A percentile compares a stretch with the other conserved stretches of the same genome.
These are phyloP conservation scores for Drosophila bocqueti DNA, from an alignment of 1,140 invertebrate species.

Conservation along the genomic window DNA sequence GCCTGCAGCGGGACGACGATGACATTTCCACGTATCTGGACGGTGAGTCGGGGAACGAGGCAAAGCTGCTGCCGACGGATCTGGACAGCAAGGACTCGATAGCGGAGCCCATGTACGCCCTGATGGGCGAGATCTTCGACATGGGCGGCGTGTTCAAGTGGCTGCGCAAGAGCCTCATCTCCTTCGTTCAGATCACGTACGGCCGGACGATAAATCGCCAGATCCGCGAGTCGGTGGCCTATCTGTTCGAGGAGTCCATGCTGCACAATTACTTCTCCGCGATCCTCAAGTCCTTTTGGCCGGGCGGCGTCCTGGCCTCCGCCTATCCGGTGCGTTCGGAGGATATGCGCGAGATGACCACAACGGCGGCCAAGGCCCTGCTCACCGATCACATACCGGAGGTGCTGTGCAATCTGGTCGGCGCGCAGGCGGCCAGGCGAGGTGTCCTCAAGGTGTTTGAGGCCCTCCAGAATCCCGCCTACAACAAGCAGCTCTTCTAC, in stretches of 20 bases:
- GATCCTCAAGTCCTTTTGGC: constrained; percentile 95
- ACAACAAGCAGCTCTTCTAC: constrained; percentile 97
- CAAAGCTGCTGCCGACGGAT: constrained; percentile 85
- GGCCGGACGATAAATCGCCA: constrained; percentile 96
- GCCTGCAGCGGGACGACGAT: constrained; percentile 87
- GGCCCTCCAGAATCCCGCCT: constrained; percentile 92
- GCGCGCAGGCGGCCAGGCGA: constrained; percentile 92
- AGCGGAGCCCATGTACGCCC: constrained; percentile 93
- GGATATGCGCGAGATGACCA: constrained; percentile 89
- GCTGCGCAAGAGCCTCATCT: constrained; percentile 94
- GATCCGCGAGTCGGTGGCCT: constrained; percentile 94
- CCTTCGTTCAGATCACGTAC: constrained; percentile 96
- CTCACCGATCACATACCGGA: constrained; percentile 92
- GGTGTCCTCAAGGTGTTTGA: constrained; percentile 95
- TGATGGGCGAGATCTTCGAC: constrained; percentile 96
- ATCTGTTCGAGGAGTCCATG: constrained; percentile 96
- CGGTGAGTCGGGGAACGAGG: constrained; percentile 85
- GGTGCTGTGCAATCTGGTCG: constrained; percentile 92
- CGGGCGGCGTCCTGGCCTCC: constrained; percentile 89
- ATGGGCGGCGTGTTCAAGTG: constrained; percentile 94
- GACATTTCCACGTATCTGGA: constrained; percentile 91
- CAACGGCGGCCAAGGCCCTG: constrained; percentile 81
- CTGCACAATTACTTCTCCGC: constrained; percentile 94
- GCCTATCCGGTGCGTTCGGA: constrained; percentile 87
- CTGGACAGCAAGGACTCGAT: constrained; percentile 92